Evolutionary conservation across 2,113 vertebrate genomes (phyloP), one percentile per base, ranked within the genome.

Genomic region (Vulpes vulpes): DNA sequence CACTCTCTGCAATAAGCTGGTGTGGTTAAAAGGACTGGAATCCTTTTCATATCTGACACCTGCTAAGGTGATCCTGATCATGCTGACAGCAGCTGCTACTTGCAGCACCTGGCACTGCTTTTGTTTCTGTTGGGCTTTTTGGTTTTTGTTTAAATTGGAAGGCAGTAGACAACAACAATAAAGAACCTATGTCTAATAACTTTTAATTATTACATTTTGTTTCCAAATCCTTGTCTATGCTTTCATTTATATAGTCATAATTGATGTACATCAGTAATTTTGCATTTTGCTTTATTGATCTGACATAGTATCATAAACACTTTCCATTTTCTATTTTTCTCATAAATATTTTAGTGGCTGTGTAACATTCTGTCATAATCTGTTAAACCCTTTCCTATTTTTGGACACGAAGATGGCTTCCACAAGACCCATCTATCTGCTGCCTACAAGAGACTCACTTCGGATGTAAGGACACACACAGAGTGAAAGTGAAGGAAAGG

Each of bases 241-340:
- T 57, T n/a, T 62, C 53, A 74, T 64, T 59, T n/a, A 27, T 43
- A 17, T 16, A 53, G 25, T 35, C 51, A 9, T 22, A 27, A 76
- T 71, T 78, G 53, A 20, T 14, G 1, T 59, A 25, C 27, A 73
- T 19, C 30, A 43, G 32, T 55, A 62, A 60, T 55, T 97, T 69
- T 62, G 9, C n/a, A 35, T 65, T 84, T 92, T 38, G 62, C 32
- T 92, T 97, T 92, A 81, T 57, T 79, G 60, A 76, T 49, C 51
- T 80, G 73, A 71, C 59, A 22, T 35, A 51, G 62, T 64, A 53
- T 65, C 79, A 22, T 32, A 71, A 87, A 95, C 23, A 82, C 4
- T 85, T 81, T n/a, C 55, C 19, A n/a, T 51, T 92, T 89, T 30
- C 51, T 25, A 27, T 22, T 22, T 22, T 96, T 95, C 85, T 67